Evolutionary conservation across 2,797 vertebrate species (phyloP), one percentile per base, ranked within the genome.

Genomic region (Gadopsis marmoratus): DNA sequence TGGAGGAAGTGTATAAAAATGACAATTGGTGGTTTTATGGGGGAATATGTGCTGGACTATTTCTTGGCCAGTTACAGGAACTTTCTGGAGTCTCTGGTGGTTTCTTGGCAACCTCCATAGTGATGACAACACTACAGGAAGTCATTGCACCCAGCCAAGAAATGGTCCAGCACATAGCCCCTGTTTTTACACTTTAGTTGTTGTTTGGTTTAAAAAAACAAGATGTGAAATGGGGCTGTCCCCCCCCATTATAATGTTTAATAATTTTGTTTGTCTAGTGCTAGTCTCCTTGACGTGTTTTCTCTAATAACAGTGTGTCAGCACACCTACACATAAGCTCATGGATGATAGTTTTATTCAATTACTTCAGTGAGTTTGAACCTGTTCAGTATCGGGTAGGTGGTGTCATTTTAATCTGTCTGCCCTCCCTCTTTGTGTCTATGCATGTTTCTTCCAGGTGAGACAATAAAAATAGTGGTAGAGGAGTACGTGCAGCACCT

Each of bases 401-500:
- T 14, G 14, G 7, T 5, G 50, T 26, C 12, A 35, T 17, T 9
- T 11, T 16, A 54, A 53, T 17, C 7, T 3, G 0, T 37, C 0
- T 63, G 11, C 6, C 23, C 23, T 47, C 17, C 26, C 14, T 61
- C 14, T 68, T 16, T 55, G 5, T 81, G 66, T 61, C 51, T 64
- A 13, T 37, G 7, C 66, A 11, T 26, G n/a, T 59, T 37, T 63
- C 31, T 21, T 12, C 11, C 84, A 99, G 98, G 98, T 13, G 97
- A 99, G 89, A 99, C 96, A 13, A 98, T 99, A 78, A 96, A 94
- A 80, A 99, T 99, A 0, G 96, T 99, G 35, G 93, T 99, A 0
- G 97, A 99, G 73, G 98, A 99, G 43, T 99, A 99, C 0, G 98
- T 99, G 33, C 98, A 99, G 89, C 98, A 99, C 61, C 95, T 99